Evolutionary conservation across 37 sponge, comb jelly and placozoan genomes (phyloP).

Genomic region (Tethya wilhelma): DNA sequence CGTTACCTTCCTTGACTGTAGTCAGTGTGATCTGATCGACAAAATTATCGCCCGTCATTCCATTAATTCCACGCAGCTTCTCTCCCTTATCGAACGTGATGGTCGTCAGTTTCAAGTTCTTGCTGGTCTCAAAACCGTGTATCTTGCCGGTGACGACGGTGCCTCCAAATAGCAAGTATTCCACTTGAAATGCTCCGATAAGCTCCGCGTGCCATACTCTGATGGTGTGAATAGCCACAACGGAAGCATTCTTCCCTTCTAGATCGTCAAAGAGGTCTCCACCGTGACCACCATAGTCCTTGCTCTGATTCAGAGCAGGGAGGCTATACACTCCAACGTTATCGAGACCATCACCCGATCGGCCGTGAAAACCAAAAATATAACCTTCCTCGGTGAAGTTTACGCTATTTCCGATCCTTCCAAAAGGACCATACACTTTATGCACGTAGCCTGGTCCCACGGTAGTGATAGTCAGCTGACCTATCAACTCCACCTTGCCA

Average conservation of each 20-base stretch:
- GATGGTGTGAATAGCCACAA: not conserved
- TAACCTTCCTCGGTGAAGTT: conserved; percentile 1
- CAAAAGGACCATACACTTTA: conserved; percentile 9
- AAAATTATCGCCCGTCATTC: not conserved
- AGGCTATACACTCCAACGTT: not conserved
- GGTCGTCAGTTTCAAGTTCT: not conserved
- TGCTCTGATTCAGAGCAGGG: not conserved
- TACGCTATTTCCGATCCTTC: not conserved
- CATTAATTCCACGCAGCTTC: not conserved
- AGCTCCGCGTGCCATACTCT: conserved; percentile 9
- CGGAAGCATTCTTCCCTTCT: not conserved
- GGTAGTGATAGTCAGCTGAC: conserved; percentile 14
- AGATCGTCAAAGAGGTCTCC: conserved; percentile 1
- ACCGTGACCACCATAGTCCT: not conserved
- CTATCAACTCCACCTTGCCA: not conserved
- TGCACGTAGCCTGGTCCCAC: not conserved
- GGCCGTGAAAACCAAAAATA: not conserved
- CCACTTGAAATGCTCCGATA: conserved; percentile 1
- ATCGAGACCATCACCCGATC: conserved; percentile 2
- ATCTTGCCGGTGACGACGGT: not conserved
- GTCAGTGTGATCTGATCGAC: conserved; percentile 10
- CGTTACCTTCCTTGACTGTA: not conserved
- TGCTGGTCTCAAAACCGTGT: not conserved
- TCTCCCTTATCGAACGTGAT: not conserved
- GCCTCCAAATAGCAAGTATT: not conserved